Evolutionary conservation across 2,797 vertebrate species (phyloP).

Genomic region (Propithecus perrieri): DNA sequence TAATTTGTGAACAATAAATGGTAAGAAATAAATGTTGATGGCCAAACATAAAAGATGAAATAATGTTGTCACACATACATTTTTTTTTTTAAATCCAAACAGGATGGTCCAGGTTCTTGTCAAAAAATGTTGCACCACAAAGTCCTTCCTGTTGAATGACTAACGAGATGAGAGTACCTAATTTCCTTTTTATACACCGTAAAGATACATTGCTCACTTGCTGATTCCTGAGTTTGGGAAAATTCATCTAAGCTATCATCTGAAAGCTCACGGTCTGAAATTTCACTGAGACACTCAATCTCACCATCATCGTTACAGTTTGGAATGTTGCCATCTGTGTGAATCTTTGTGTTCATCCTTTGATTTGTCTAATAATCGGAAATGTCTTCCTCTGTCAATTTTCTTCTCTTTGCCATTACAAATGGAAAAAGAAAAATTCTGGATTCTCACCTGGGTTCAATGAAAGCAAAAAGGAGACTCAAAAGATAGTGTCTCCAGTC

Average conservation of each 20-base stretch:
- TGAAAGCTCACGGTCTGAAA: background rate
- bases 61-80: background rate
- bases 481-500: background rate
- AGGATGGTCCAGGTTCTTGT: background rate
- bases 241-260: background rate
- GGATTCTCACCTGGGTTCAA: background rate
- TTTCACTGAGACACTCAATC: background rate
- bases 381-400: background rate
- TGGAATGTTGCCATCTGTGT: background rate
- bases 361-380: background rate
- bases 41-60: background rate
- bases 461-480: constrained; percentile 21
- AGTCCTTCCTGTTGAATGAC: background rate
- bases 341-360: background rate
- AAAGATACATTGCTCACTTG: background rate
- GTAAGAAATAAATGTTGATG: constrained; percentile 20
- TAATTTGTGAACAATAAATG: background rate
- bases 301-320: background rate
- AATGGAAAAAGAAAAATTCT: constrained; percentile 14
- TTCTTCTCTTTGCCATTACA: background rate
- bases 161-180: background rate
- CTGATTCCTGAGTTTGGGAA: background rate
- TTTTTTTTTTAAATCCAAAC: background rate
- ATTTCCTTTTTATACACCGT: background rate
- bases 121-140: background rate